Conservation (phyloP, 2,888 invertebrate species). For the Cosmorhoe ocellata region DNA sequence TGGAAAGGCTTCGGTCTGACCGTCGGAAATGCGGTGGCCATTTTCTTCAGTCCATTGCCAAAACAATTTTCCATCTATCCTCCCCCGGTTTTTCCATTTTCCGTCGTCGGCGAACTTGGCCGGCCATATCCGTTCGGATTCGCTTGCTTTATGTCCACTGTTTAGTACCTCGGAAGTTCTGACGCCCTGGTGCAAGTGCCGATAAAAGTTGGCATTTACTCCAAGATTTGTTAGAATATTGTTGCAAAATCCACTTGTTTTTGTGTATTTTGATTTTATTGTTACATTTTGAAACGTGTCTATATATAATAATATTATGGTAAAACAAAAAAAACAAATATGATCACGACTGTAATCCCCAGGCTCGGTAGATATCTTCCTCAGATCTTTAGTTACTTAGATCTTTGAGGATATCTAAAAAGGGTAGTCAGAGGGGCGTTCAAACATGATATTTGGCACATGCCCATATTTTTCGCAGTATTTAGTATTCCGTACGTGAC, state of each 20-base stretch:
- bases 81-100: constrained; percentile 68
- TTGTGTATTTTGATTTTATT: neutral
- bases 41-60: constrained; percentile 80
- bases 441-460: too few species aligned
- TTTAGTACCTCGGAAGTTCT: constrained; percentile 40
- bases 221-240: constrained; percentile 21
- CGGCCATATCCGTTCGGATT: constrained; percentile 47
- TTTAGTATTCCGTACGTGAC: too few species aligned
- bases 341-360: too few species aligned
- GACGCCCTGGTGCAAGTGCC: constrained; percentile 28
- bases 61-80: constrained; percentile 75
- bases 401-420: too few species aligned
- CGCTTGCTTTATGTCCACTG: constrained; percentile 53
- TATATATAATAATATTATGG: too few species aligned
- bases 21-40: constrained; percentile 61
- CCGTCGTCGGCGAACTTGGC: constrained; percentile 61
- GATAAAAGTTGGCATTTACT: constrained; percentile 23
- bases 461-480: too few species aligned
- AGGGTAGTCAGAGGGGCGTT: too few species aligned
- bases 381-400: too few species aligned
- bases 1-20: constrained; percentile 60
- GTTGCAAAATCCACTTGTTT: constrained; percentile 7
- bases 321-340: too few species aligned
- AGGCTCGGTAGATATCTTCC: too few species aligned
- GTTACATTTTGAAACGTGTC: too few species aligned